These are phyloP conservation scores for Phalanger gymnotis DNA, from an alignment of 2,797 vertebrate genomes.

Conservation along the genomic window DNA sequence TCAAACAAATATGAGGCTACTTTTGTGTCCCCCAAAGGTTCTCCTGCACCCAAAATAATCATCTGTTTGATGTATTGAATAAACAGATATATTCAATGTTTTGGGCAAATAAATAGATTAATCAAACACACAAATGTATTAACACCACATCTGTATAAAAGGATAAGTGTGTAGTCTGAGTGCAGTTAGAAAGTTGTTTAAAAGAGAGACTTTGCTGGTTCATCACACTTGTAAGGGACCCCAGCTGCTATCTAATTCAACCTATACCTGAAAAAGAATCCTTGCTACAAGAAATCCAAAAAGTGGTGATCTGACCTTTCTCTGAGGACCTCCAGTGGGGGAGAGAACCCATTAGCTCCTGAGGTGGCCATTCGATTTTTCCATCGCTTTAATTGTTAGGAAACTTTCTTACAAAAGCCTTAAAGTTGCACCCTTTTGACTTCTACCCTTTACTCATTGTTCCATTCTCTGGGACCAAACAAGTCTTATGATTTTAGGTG, in stretches of 20 bases:
- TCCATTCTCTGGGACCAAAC: neutral
- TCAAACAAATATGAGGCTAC: neutral
- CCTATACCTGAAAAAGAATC: neutral
- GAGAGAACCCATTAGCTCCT: neutral
- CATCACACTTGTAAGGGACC: neutral
- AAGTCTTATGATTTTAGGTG: neutral
- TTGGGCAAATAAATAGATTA: neutral
- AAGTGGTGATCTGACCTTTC: neutral
- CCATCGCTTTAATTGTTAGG: neutral
- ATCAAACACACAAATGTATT: neutral
- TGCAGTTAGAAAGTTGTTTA: neutral
- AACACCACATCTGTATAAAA: neutral
- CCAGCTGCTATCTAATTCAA: neutral
- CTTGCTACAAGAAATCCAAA: neutral
- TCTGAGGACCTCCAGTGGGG: neutral
- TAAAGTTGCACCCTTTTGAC: neutral
- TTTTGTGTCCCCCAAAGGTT: neutral
- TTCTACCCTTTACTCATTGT: neutral
- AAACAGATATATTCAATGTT: neutral
- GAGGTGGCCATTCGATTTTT: neutral
- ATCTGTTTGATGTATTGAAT: neutral
- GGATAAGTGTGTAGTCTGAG: neutral
- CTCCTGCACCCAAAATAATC: neutral
- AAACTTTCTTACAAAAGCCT: neutral
- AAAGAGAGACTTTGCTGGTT: neutral